Percentiles rank a stretch among this genome's conserved stretches.
Conservation (phyloP, 2,113 vertebrate species). For the Rhabdornis inornatus region DNA sequence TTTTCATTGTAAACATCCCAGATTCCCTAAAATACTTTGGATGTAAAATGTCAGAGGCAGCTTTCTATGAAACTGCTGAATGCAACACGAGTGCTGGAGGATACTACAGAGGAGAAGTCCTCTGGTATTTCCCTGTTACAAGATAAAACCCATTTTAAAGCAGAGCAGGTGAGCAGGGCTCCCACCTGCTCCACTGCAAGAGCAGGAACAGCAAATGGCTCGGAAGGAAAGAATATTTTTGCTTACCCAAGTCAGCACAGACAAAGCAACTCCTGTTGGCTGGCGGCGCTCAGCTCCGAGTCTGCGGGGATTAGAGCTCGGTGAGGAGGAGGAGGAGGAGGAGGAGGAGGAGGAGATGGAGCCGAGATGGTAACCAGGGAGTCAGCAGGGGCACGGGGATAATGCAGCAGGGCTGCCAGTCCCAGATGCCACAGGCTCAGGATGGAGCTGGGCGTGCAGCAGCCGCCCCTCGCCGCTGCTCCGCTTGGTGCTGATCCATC, state of each 20-base stretch:
- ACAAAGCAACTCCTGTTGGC: slow-evolving; percentile 32
- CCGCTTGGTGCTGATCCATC: rapidly evolving
- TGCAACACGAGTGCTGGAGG: neutral
- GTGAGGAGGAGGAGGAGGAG: slow-evolving; percentile 38
- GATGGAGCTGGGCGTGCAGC: rapidly evolving
- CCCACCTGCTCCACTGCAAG: neutral
- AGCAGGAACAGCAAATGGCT: neutral
- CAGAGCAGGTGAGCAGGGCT: neutral
- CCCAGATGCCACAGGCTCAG: neutral
- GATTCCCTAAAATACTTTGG: neutral
- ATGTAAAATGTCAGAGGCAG: neutral
- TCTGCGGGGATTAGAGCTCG: slow-evolving; percentile 67
- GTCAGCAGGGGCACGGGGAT: neutral
- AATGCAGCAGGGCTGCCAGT: rapidly evolving
- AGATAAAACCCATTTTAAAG: neutral
- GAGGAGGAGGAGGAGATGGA: slow-evolving; percentile 57
- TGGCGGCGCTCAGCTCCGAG: slow-evolving; percentile 50
- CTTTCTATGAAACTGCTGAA: neutral
- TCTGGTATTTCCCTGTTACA: neutral
- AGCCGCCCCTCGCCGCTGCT: neutral
- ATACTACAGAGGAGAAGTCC: neutral
- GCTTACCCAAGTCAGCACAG: slow-evolving; percentile 67
- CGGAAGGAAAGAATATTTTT: neutral
- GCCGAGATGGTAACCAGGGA: slow-evolving; percentile 49
- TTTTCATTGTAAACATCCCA: neutral